These are phyloP conservation scores for Oligia fasciuncula DNA, from an alignment of 2,888 invertebrate genomes.

Conservation along the genomic window DNA sequence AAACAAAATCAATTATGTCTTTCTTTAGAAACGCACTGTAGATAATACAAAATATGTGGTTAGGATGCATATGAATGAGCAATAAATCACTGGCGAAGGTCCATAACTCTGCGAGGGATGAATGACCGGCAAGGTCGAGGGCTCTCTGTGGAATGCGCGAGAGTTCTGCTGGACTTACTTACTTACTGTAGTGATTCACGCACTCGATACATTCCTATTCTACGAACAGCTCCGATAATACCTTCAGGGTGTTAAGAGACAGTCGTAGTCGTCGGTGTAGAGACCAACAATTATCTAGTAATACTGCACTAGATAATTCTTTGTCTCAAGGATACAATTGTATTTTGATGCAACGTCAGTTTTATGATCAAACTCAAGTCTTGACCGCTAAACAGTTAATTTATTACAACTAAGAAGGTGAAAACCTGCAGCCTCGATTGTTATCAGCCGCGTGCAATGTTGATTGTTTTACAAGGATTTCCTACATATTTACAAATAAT, in stretches of 20 bases:
- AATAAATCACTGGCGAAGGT: slow-evolving; percentile 62
- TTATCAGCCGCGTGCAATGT: slow-evolving; percentile 47
- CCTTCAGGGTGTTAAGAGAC: slow-evolving; percentile 30
- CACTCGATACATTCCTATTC: slow-evolving; percentile 61
- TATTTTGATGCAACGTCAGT: slow-evolving; percentile 22
- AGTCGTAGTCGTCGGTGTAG: slow-evolving; percentile 11
- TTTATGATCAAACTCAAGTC: slow-evolving; percentile 34
- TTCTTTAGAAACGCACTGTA: slow-evolving; percentile 35
- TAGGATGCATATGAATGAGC: slow-evolving; percentile 57
- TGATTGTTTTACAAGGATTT: slow-evolving; percentile 54
- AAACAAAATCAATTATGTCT: slow-evolving; percentile 1
- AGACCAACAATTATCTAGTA: slow-evolving; percentile 19
- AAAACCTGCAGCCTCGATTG: slow-evolving; percentile 58
- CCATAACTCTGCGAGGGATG: slow-evolving; percentile 76
- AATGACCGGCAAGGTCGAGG: slow-evolving; percentile 86
- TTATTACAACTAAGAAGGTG: slow-evolving; percentile 57
- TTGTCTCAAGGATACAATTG: not conserved
- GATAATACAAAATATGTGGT: slow-evolving; percentile 34
- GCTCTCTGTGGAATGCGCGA: slow-evolving; percentile 78
- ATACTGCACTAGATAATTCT: not conserved
- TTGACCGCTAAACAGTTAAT: slow-evolving; percentile 44
- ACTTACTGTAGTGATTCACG: slow-evolving; percentile 75
- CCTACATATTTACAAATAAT: slow-evolving; percentile 45
- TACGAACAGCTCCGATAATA: slow-evolving; percentile 40
- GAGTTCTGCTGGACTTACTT: slow-evolving; percentile 65